Evolutionary conservation across 2,888 invertebrate species (phyloP), one percentile per base, ranked within the genome.

Genomic region (Meloe dianella): DNA sequence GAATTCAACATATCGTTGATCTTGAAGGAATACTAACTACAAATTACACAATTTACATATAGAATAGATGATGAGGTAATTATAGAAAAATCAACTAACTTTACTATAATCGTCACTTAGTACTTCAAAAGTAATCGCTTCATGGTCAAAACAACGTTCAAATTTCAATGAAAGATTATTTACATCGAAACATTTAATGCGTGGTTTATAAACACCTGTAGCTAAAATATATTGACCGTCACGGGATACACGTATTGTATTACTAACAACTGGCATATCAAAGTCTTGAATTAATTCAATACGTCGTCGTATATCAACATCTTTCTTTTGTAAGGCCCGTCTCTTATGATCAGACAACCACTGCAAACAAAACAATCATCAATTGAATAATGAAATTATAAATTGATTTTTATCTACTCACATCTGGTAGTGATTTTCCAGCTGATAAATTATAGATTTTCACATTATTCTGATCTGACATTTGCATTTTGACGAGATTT

Each of bases 271-370:
- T 29, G 99, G 98, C 99, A 99, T 99, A 76, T 97, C 96, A 87
- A 99, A 99, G 81, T 99, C 99, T 85, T 99, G 99, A 73, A 99
- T 95, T 54, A 99, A 89, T 84, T 98, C 96, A 76, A 99, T 96
- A 79, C 97, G 88, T 74, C 93, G 89, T 74, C 96, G 87, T 59
- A 98, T 87, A 81, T 97, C 97, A 47, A 93, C 91, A 90, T 96
- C 92, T 84, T 95, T 95, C 82, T 95, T 94, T 61, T 94, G 86
- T 69, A 96, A 85, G 8, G 90, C 89, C 73, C 95, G 87, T 78
- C 92, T 89, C 82, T 95, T 94, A 75, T 91, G 87, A 78, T 95
- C 95, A 3, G 94, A 90, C 63, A 96, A 85, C 96, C 96, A 96
- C 94, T 95, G 27, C 7, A 54, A 27, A 54, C 14, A 80, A 29